Evolutionary conservation across 2,113 vertebrate genomes (phyloP).

Genomic region (Ginglymostoma cirratum): DNA sequence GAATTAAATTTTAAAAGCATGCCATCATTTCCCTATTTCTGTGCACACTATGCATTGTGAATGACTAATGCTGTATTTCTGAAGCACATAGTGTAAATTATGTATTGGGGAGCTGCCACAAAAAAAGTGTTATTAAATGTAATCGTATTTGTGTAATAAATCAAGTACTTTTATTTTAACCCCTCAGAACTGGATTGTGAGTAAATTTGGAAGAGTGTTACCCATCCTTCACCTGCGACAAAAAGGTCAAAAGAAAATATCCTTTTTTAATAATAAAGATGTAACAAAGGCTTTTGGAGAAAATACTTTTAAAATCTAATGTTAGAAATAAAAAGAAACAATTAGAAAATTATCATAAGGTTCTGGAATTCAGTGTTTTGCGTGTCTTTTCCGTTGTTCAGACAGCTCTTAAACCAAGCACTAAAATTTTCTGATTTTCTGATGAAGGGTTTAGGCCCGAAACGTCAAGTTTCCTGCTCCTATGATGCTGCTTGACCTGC

Average conservation of each 20-base stretch:
- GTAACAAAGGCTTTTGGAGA: not conserved
- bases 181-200: slow-evolving; percentile 88
- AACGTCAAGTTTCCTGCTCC: no score
- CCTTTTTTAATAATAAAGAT: slow-evolving; percentile 52
- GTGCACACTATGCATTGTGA: not conserved
- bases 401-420: not conserved
- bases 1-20: not conserved
- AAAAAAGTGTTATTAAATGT: not conserved
- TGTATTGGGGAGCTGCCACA: not conserved
- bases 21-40: not conserved
- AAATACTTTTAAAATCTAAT: not conserved
- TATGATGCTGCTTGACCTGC: no score
- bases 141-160: not conserved
- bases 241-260: slow-evolving; percentile 72
- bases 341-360: not conserved
- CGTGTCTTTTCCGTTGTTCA: not conserved
- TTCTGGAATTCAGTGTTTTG: not conserved
- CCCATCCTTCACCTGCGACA: slow-evolving; percentile 75
- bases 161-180: slow-evolving; percentile 28
- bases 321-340: not conserved
- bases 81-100: not conserved
- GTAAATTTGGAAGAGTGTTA: slow-evolving; percentile 90
- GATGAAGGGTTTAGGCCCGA: no score
- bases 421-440: not conserved
- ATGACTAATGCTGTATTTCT: not conserved